Base-by-base conservation (phyloP, 2,113 vertebrate species). In the Poeciliopsis prolifica region DNA sequence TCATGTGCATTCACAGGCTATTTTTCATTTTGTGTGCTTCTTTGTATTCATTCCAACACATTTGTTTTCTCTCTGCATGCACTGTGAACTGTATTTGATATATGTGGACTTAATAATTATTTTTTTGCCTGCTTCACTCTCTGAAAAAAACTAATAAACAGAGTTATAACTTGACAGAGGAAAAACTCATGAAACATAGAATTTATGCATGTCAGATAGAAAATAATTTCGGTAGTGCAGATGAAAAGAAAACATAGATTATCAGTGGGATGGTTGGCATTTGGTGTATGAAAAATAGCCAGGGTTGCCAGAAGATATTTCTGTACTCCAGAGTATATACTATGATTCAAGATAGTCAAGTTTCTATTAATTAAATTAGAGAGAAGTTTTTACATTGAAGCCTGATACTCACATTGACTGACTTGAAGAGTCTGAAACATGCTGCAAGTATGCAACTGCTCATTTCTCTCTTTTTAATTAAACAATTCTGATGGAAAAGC, bases 281-380 rank as follows among this genome's bases (percentile, higher is more conserved):
- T 35, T 72, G 78, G 65, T 69, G 12, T 22, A 40, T 51, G 29
- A 35, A 61, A 77, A 83, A 80, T 74, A 93, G 83, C 79, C 75
- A 76, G 79, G 82, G 78, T 90, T 94, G 88, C 90, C 85, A 88
- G 88, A 80, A 88, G 90, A 89, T 92, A 92, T 94, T 93, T 92
- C 89, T 92, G 79, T 89, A 90, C 90, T 92, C 81, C 86, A 87
- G 77, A 91, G 89, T 87, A 81, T 87, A 81, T 70, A 73, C 80
- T 72, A 85, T 90, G 84, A 93, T 93, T 94, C 88, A 90, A 84
- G 92, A 91, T 86, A 87, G 85, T 86, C 84, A 78, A 88, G 86
- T 92, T 88, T 91, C 76, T 87, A 91, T 94, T 95, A 91, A 95
- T 94, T 94, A 89, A 90, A 93, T 90, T 92, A 92, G 92, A 92